Evolutionary conservation across 92 coral and sea anemone genomes (phyloP).

Genomic region (Siderastrea siderea): DNA sequence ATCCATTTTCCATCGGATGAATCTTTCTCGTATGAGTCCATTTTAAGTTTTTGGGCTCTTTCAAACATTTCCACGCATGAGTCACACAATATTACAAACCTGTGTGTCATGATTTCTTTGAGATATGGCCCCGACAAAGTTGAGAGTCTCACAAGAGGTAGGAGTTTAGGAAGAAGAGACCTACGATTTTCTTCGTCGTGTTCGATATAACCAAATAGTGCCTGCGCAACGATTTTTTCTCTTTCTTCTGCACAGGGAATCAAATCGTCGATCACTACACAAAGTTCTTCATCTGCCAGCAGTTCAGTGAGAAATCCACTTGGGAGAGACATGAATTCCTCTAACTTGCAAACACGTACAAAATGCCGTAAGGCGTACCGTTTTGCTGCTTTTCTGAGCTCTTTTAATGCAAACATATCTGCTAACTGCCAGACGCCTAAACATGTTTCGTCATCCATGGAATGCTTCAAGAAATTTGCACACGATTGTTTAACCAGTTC

Average conservation of each 20-base stretch:
- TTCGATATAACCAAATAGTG: conserved; percentile 67
- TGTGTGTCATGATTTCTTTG: conserved; percentile 37
- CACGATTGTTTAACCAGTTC: conserved; percentile 81
- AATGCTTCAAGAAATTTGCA: conserved; percentile 62
- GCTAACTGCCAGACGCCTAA: conserved; percentile 73
- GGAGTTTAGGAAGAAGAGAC: conserved; percentile 54
- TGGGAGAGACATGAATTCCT: conserved; percentile 74
- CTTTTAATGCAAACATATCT: conserved; percentile 64
- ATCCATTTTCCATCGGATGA: conserved; percentile 50
- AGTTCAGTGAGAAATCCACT: conserved; percentile 57
- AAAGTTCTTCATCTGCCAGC: conserved; percentile 66
- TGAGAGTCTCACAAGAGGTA: conserved; percentile 69
- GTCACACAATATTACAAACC: conserved; percentile 3
- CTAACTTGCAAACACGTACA: conserved; percentile 55
- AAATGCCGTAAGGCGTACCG: conserved; percentile 65
- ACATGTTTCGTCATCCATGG: conserved; percentile 58
- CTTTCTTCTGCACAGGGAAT: conserved; percentile 72
- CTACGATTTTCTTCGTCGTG: conserved; percentile 59
- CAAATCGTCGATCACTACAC: conserved; percentile 70
- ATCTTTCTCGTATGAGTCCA: conserved; percentile 16
- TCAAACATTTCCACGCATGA: conserved; percentile 40
- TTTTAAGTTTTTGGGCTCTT: conserved; percentile 55
- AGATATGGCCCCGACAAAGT: conserved; percentile 66
- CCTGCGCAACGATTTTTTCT: conserved; percentile 79
- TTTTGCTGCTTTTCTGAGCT: conserved; percentile 55